Conservation (phyloP, 2,888 invertebrate species). For the Leucania comma region DNA sequence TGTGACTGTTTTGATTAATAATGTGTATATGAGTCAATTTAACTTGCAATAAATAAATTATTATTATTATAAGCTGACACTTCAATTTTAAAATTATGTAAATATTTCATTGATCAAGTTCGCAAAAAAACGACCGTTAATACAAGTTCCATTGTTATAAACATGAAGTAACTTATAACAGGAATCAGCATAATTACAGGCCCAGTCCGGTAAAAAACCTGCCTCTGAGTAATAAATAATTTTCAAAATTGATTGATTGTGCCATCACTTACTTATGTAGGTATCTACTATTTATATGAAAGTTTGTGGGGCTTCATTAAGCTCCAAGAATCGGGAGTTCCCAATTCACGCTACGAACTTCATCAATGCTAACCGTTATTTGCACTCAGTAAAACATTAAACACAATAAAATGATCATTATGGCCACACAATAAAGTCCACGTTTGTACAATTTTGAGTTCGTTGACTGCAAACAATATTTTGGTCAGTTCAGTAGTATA, state of each 20-base stretch:
- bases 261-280: not conserved
- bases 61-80: too few relatives aligned
- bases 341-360: conserved; percentile 21
- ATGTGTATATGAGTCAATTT: too few relatives aligned
- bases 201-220: not conserved
- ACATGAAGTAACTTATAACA: too few relatives aligned
- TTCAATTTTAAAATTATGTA: not conserved
- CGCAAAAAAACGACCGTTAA: not conserved
- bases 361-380: conserved; percentile 23
- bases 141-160: not conserved
- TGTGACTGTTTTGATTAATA: too few relatives aligned
- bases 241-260: not conserved
- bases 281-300: not conserved
- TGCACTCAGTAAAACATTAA: not conserved
- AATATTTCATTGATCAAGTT: not conserved
- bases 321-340: conserved; percentile 47
- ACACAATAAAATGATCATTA: conserved; percentile 17
- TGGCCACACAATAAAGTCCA: not conserved
- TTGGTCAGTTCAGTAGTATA: conserved; percentile 32
- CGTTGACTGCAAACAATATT: not conserved
- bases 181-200: not conserved
- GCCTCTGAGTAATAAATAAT: not conserved
- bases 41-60: too few relatives aligned
- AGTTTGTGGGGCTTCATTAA: conserved; percentile 13
- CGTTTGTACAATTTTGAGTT: not conserved